Evolutionary conservation across 2,113 vertebrate species (phyloP).

Genomic region (Montifringilla adamsi): DNA sequence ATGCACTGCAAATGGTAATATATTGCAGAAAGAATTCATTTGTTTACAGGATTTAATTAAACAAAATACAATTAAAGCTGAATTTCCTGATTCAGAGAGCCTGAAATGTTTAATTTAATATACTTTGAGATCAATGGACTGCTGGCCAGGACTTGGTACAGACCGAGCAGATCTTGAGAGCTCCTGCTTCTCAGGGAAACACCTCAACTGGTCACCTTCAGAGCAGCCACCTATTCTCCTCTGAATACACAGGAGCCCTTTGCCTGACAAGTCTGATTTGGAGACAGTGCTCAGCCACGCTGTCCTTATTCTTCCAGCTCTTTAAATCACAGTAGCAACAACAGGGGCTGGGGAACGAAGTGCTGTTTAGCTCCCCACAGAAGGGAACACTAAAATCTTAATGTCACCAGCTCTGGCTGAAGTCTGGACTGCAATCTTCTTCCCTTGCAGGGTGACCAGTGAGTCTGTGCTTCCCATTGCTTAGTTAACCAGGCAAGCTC

Average conservation of each 20-base stretch:
- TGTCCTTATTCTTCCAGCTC: not conserved
- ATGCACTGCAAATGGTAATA: not conserved
- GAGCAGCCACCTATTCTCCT: not conserved
- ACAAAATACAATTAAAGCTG: not conserved
- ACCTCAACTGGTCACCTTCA: fast-evolving
- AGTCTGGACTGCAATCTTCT: not conserved
- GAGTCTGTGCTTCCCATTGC: not conserved
- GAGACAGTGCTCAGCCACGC: not conserved
- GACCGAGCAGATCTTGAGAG: not conserved
- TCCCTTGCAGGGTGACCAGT: not conserved
- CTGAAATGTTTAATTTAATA: constrained; percentile 17
- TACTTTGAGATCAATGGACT: not conserved
- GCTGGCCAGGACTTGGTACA: not conserved
- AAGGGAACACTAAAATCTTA: not conserved
- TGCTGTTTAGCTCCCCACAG: not conserved
- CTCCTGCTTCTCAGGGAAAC: not conserved
- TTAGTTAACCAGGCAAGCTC: not conserved
- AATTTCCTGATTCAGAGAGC: not conserved
- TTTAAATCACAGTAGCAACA: not conserved
- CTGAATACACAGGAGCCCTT: not conserved
- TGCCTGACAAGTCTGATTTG: not conserved
- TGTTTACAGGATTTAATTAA: constrained; percentile 26
- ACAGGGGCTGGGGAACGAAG: not conserved
- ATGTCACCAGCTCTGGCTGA: not conserved
- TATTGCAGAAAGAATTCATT: constrained; percentile 1